phyloP scores from a whole-genome alignment of 2,888 invertebrate genomes.

The Macrophya annulata region DNA sequence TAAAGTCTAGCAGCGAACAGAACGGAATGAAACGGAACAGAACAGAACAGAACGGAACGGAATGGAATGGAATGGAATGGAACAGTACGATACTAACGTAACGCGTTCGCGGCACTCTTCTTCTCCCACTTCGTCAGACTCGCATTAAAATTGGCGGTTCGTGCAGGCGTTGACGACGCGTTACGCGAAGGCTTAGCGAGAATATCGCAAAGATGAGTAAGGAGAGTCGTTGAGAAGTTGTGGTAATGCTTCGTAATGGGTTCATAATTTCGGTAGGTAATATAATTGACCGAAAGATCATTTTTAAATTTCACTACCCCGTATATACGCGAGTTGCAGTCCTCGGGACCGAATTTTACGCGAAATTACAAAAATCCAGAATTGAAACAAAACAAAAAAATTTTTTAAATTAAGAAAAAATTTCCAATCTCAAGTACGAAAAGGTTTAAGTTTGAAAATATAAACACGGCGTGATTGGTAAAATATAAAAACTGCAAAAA shows the following conservation, averaged over 20 bases:
- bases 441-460: too few relatives aligned
- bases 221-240: conserved; percentile 30
- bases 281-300: conserved; percentile 43
- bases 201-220: conserved; percentile 33
- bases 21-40: background rate
- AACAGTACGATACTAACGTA: background rate
- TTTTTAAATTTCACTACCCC: background rate
- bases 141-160: conserved; percentile 52
- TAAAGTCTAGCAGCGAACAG: conserved; percentile 26
- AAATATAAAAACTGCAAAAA: background rate
- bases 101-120: conserved; percentile 47
- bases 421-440: background rate
- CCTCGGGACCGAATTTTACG: background rate
- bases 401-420: too few relatives aligned
- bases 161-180: conserved; percentile 5
- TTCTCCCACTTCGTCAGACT: conserved; percentile 51
- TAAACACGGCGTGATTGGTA: too few relatives aligned
- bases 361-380: background rate
- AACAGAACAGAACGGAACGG: background rate
- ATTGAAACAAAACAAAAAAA: background rate
- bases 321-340: too few relatives aligned
- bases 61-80: background rate
- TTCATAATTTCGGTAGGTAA: conserved; percentile 22
- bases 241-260: conserved; percentile 48
- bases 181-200: conserved; percentile 22